phyloP scores from a whole-genome alignment of 2,113 vertebrate species.

The Aix galericulata region DNA sequence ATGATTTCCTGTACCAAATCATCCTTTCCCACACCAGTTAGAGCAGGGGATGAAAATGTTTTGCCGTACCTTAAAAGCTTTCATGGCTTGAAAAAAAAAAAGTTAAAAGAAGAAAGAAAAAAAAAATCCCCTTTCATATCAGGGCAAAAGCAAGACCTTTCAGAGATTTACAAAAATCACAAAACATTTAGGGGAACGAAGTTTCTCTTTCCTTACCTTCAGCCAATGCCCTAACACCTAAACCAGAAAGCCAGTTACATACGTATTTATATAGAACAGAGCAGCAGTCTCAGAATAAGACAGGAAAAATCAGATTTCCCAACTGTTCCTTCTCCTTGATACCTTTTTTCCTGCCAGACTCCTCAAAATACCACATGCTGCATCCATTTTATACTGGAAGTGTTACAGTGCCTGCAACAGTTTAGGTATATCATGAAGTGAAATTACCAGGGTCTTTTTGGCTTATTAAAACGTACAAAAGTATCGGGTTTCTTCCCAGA shows the following conservation, averaged over 20 bases:
- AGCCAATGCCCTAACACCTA: not conserved
- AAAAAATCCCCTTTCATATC: not conserved
- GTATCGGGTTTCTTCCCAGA: not conserved
- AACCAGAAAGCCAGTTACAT: not conserved
- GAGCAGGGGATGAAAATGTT: not conserved
- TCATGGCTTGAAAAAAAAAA: not conserved
- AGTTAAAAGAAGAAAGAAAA: not conserved
- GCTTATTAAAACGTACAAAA: not conserved
- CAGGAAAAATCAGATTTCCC: slow-evolving; percentile 28
- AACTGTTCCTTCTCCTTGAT: slow-evolving; percentile 11
- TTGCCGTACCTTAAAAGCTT: not conserved
- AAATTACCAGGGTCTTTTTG: not conserved
- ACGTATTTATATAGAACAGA: not conserved
- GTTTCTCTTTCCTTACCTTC: not conserved
- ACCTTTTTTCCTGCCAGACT: slow-evolving; percentile 25
- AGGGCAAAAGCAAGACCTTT: not conserved
- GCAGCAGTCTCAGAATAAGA: not conserved
- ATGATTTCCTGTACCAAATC: not conserved
- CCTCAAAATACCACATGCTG: not conserved
- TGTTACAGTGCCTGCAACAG: not conserved
- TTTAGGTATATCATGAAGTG: rapidly evolving
- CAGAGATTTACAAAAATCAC: not conserved
- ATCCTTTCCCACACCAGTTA: not conserved
- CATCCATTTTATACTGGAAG: not conserved
- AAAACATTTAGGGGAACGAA: not conserved